Percentiles rank a stretch among this genome's conserved stretches.
phyloP scores from a whole-genome alignment of 1,140 invertebrate species.

The Bombus superbus region DNA sequence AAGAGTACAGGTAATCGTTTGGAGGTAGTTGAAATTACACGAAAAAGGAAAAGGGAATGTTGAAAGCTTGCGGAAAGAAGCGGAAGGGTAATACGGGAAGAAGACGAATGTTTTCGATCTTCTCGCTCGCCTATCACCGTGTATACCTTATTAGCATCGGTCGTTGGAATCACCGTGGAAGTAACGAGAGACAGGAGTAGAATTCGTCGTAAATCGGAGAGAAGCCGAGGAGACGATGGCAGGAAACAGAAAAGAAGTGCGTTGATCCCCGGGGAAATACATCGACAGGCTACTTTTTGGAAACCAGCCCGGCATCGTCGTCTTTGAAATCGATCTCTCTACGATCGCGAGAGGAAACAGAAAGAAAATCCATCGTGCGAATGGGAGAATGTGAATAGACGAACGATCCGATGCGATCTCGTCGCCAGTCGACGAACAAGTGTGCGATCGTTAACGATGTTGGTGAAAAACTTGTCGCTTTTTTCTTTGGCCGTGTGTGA shows the following conservation, averaged over 20 bases:
- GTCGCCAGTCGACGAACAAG: slow-evolving; percentile 25
- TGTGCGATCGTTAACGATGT: slow-evolving; percentile 55
- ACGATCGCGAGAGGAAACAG: slow-evolving; percentile 12
- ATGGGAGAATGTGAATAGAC: slow-evolving; percentile 48
- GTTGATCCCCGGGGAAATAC: slow-evolving; percentile 55
- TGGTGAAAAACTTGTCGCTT: slow-evolving; percentile 24
- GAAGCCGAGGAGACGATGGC: not conserved
- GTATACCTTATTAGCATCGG: slow-evolving; percentile 19
- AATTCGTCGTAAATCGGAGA: slow-evolving; percentile 15
- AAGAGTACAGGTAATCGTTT: slow-evolving; percentile 75
- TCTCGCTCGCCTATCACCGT: too few species aligned
- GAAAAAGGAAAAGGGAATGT: slow-evolving; percentile 18
- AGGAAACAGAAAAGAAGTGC: slow-evolving; percentile 12
- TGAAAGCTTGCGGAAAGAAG: not conserved
- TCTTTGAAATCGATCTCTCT: slow-evolving; percentile 43
- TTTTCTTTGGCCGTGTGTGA: slow-evolving; percentile 22
- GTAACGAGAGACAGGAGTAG: not conserved
- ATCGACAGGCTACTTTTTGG: slow-evolving; percentile 49
- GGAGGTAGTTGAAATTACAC: slow-evolving; percentile 59
- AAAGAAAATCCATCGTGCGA: slow-evolving; percentile 8
- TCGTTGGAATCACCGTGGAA: not conserved
- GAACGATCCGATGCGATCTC: slow-evolving; percentile 13
- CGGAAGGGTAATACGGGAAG: not conserved
- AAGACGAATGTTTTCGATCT: not conserved
- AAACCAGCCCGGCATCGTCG: slow-evolving; percentile 36